Conservation (phyloP, 1,140 invertebrate genomes). For the Geopemphigus sp. region DNA sequence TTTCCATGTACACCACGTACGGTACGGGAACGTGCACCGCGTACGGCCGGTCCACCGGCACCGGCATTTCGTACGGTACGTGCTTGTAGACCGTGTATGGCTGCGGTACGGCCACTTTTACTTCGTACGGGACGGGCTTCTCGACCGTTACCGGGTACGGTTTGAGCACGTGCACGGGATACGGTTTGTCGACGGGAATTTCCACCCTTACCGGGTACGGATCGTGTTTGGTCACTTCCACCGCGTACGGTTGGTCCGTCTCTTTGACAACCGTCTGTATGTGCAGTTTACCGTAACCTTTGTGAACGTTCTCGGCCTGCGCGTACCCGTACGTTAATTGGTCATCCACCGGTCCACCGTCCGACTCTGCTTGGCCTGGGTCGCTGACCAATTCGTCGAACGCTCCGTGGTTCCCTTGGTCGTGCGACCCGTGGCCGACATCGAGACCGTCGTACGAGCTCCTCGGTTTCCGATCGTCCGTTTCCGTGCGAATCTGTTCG, state of each 20-base stretch:
- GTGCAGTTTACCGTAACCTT: conserved; percentile 57
- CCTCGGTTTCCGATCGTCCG: conserved; percentile 28
- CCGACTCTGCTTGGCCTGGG: no score
- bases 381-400: no score
- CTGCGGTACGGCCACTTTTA: conserved; percentile 56
- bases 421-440: no score
- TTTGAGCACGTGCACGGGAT: conserved; percentile 56
- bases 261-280: conserved; percentile 63
- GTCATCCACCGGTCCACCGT: no score
- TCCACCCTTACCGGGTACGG: conserved; percentile 67
- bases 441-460: conserved; percentile 51
- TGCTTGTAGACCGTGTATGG: conserved; percentile 56
- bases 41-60: conserved; percentile 72
- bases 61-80: conserved; percentile 60
- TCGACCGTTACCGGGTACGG: conserved; percentile 66
- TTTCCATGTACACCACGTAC: conserved; percentile 74
- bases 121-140: conserved; percentile 60
- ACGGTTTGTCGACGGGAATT: conserved; percentile 58
- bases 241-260: conserved; percentile 65
- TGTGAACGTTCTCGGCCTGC: no score
- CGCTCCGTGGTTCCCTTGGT: no score
- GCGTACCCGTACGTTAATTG: no score
- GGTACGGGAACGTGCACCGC: conserved; percentile 69
- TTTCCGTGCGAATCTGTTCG: background rate
- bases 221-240: conserved; percentile 70